These are phyloP conservation scores for Aphodius granarius DNA, from an alignment of 2,888 invertebrate genomes.

Conservation along the genomic window DNA sequence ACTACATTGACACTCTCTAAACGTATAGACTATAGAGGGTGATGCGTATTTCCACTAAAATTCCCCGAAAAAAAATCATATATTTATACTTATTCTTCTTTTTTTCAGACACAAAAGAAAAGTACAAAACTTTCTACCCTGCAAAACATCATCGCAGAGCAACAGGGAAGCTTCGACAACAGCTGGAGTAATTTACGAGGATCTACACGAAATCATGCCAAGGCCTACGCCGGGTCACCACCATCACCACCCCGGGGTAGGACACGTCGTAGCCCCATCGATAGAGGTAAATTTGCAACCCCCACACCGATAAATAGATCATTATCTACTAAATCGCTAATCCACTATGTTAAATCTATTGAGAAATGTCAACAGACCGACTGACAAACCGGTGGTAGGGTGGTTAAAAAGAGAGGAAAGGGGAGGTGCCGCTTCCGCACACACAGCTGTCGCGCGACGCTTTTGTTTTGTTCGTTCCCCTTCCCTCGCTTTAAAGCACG, in stretches of 20 bases:
- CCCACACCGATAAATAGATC: neutral
- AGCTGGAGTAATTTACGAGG: constrained; percentile 74
- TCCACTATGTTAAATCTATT: neutral
- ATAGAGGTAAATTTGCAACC: constrained; percentile 51
- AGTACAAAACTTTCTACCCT: constrained; percentile 82
- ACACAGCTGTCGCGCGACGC: too few relatives aligned
- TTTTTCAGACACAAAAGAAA: constrained; percentile 80
- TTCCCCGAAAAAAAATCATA: neutral
- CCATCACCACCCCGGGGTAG: constrained; percentile 43
- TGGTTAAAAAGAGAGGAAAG: neutral
- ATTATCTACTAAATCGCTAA: neutral
- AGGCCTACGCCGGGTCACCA: constrained; percentile 53
- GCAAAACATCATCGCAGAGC: constrained; percentile 71
- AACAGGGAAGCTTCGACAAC: constrained; percentile 58
- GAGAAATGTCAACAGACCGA: neutral
- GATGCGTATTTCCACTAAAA: too few relatives aligned
- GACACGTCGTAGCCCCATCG: constrained; percentile 53
- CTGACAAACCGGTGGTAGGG: neutral
- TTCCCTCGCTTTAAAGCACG: too few relatives aligned
- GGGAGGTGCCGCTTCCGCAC: neutral
- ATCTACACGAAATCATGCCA: constrained; percentile 68
- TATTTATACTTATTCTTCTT: constrained; percentile 30
- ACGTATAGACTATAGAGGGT: too few relatives aligned
- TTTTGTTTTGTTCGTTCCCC: too few relatives aligned
- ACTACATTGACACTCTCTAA: too few relatives aligned